Evolutionary conservation across 2,797 vertebrate genomes (phyloP).

Genomic region (Rallus crepitans): DNA sequence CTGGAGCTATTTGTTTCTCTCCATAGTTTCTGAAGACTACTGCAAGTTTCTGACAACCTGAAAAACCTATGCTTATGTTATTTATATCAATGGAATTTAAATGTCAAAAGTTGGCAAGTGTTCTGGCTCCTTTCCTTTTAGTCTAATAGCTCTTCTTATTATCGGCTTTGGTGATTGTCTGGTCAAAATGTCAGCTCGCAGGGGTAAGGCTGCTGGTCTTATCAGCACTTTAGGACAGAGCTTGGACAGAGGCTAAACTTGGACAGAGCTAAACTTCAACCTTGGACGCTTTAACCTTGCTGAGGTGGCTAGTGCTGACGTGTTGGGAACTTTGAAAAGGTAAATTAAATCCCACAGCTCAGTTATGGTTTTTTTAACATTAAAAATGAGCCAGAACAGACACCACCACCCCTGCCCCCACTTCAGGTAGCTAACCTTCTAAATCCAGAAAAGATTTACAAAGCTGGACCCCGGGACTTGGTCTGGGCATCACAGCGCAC

Average conservation of each 20-base stretch:
- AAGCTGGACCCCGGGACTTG: not conserved
- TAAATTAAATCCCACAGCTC: conserved; percentile 4
- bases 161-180: not conserved
- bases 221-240: not conserved
- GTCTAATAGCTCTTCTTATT: not conserved
- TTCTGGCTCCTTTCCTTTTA: not conserved
- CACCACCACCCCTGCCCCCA: too few species aligned
- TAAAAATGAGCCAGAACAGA: not conserved
- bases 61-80: not conserved
- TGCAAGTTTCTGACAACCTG: not conserved
- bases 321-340: conserved; percentile 63
- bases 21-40: not conserved
- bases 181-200: not conserved
- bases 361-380: not conserved
- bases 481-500: not conserved
- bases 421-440: not conserved
- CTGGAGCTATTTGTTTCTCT: not conserved
- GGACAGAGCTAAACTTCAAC: conserved; percentile 55
- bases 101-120: not conserved
- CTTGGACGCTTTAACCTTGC: conserved; percentile 21
- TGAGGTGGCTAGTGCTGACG: conserved; percentile 60
- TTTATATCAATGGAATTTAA: not conserved
- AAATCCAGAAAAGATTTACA: not conserved
- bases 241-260: not conserved
- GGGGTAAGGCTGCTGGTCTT: not conserved